Evolutionary conservation across 2,888 invertebrate genomes (phyloP), one percentile per base, ranked within the genome.

Genomic region (Apodemia duryi): DNA sequence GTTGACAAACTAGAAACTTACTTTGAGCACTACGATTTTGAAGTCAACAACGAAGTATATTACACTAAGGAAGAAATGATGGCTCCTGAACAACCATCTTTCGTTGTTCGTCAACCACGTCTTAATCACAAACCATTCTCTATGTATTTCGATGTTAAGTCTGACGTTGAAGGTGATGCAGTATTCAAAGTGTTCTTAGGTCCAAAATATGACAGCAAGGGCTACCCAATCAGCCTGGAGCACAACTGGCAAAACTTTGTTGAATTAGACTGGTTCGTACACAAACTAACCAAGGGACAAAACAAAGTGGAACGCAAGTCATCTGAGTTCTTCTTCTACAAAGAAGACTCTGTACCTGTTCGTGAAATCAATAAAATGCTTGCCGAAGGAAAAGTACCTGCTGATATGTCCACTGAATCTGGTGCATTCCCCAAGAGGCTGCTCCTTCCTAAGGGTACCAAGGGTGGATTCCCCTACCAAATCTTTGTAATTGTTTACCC

Each of bases 71-170:
- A 85, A 7, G 84, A 88, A 61, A 75, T 84, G 28, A 80, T 84
- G 62, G 72, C 80, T 43, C 79, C 90, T 66, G 78, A 84, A 2
- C 83, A 83, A 71, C 77, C 91, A 62, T 71, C 73, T 5, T 93
- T 93, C 73, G 86, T 93, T 72, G 93, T 94, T 9, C 94, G 94
- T 64, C 95, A 96, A 80, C 91, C 93, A 70, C 95, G 96, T 72
- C 86, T 96, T 49, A 95, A 95, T 84, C 94, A 95, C 86, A 93
- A 95, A 69, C 92, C 93, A 2, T 96, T 95, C 91, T 90, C 86
- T 66, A 91, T 94, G 70, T 91, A 90, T 67, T 82, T 95, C 71
- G 86, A 93, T 57, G 83, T 96, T 29, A 91, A 92, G 65, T 93
- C 95, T 65, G 93, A 95, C 63, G 91, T 93, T 69, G 84, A 89